phyloP scores from a whole-genome alignment of 2,797 vertebrate species.

The Pelodytes ibericus region DNA sequence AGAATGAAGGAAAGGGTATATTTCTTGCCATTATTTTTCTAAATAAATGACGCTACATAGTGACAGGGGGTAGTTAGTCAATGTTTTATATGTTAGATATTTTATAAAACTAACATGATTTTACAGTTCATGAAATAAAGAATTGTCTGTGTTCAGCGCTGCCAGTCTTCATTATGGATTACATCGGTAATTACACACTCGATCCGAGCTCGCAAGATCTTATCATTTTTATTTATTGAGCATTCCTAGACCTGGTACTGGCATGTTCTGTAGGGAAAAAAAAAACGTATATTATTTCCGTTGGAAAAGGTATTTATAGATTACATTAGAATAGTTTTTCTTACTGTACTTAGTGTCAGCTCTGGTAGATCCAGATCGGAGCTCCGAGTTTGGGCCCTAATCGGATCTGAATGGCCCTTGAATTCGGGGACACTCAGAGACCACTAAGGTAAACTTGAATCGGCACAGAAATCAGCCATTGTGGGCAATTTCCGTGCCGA shows the following conservation, averaged over 20 bases:
- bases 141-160: constrained; percentile 22
- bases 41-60: constrained; percentile 3
- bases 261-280: background rate
- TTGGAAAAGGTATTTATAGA: too few relatives aligned
- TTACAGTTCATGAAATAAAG: constrained; percentile 10
- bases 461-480: too few relatives aligned
- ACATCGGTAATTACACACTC: constrained; percentile 24
- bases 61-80: background rate
- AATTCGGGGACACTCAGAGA: too few relatives aligned
- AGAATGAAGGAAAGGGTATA: background rate
- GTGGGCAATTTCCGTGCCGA: too few relatives aligned
- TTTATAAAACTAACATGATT: constrained; percentile 21
- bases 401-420: too few relatives aligned
- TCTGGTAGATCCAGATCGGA: too few relatives aligned
- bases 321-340: too few relatives aligned
- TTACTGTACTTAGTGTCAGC: too few relatives aligned
- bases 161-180: constrained; percentile 23
- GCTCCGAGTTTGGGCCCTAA: too few relatives aligned
- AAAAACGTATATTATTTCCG: too few relatives aligned
- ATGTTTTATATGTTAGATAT: constrained; percentile 16
- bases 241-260: constrained; percentile 23
- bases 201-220: constrained; percentile 27
- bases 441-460: too few relatives aligned
- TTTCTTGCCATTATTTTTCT: constrained; percentile 7
- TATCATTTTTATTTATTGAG: constrained; percentile 30